These are phyloP conservation scores for Catharus minimus DNA, from an alignment of 2,113 vertebrate species.

Conservation along the genomic window DNA sequence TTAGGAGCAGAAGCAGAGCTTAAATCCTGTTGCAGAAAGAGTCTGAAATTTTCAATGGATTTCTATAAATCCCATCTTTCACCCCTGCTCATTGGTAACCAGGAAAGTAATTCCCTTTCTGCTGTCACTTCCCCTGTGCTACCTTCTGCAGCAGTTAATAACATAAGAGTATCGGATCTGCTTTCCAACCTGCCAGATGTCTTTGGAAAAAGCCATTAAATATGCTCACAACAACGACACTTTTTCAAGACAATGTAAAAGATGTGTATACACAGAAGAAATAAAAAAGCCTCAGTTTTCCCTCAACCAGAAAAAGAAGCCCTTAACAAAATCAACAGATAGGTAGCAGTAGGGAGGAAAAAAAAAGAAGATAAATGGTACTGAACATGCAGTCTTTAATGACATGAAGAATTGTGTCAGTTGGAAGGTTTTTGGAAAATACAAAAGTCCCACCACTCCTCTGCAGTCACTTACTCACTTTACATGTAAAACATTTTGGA, in stretches of 20 bases:
- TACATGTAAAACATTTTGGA: not conserved
- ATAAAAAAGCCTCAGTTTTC: not conserved
- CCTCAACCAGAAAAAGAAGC: not conserved
- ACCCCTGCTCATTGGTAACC: not conserved
- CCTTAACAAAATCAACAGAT: not conserved
- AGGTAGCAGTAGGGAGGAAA: not conserved
- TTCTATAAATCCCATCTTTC: constrained; percentile 2
- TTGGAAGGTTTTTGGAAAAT: not conserved
- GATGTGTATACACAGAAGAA: not conserved
- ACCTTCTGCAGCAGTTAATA: constrained; percentile 5
- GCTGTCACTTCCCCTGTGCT: not conserved
- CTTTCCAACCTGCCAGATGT: not conserved
- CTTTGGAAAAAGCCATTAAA: not conserved
- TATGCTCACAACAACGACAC: not conserved
- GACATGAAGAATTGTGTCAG: not conserved
- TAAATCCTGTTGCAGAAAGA: not conserved
- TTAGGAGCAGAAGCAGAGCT: not conserved
- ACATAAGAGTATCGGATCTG: not conserved
- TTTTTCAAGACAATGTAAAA: not conserved
- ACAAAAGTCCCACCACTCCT: not conserved
- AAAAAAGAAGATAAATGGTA: not conserved
- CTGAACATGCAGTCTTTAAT: not conserved
- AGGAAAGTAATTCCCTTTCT: not conserved
- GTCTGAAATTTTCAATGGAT: not conserved
- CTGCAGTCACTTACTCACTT: not conserved